Conservation (phyloP, 2,888 invertebrate species). For the Tuberolachnus salignus region DNA sequence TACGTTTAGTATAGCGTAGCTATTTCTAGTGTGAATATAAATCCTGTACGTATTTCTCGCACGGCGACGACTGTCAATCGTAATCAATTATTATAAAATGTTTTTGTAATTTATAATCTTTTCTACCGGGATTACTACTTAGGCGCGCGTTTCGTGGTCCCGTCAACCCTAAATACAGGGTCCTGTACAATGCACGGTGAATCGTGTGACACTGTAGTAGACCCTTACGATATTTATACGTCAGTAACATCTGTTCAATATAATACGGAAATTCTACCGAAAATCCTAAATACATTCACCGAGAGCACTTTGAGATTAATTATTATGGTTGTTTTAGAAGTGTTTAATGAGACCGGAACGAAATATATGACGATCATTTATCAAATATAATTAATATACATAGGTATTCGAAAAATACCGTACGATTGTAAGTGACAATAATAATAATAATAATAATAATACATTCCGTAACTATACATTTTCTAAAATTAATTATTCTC, state of each 20-base stretch:
- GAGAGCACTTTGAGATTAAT: not conserved
- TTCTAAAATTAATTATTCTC: too few species aligned
- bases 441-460: too few species aligned
- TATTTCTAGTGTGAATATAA: conserved; percentile 22
- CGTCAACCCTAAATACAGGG: conserved; percentile 49
- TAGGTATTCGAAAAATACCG: too few species aligned
- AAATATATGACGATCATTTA: too few species aligned
- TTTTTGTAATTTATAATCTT: conserved; percentile 20
- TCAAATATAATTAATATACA: too few species aligned
- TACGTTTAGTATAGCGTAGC: not conserved
- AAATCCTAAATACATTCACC: not conserved
- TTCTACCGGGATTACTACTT: conserved; percentile 31
- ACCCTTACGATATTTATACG: conserved; percentile 8
- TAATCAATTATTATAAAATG: conserved; percentile 46
- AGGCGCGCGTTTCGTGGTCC: conserved; percentile 29
- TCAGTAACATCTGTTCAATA: conserved; percentile 29
- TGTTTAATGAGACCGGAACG: not conserved
- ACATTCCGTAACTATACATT: too few species aligned
- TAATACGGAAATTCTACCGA: conserved; percentile 3
- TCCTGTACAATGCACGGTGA: conserved; percentile 2
- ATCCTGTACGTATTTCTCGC: conserved; percentile 31
- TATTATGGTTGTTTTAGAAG: not conserved
- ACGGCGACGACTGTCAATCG: conserved; percentile 34
- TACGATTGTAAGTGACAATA: too few species aligned
- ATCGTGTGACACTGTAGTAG: conserved; percentile 6